Evolutionary conservation across 2,888 invertebrate species (phyloP), one percentile per base, ranked within the genome.

Genomic region (Epinotia ramella): DNA sequence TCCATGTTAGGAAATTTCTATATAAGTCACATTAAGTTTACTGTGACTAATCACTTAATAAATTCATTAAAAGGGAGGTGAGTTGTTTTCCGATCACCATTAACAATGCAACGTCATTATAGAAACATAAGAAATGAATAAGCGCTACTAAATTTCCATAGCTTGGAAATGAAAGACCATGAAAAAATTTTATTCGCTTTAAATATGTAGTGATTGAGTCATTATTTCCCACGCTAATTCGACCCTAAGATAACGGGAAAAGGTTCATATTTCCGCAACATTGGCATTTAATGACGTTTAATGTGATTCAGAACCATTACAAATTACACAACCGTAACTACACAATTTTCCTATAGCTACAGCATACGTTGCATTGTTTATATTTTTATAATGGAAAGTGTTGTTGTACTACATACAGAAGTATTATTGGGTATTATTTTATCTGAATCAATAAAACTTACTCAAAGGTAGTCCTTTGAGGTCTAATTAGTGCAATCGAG

Each of bases 61-160:
- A 12, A 40, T 49, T 9, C 18, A 59, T 49, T 46, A 63, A 74
- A 70, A 49, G 40, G 7, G 3, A 64, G 12, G 59, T 20, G 3
- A 46, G 69, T 70, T 16, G 57, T 65, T 70, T 70, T 65, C 64
- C 74, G 5, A 65, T 46, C 64, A 18, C 24, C 20, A 68, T 66
- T 67, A 73, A n/a, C 33, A 49, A 16, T 57, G 33, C 57, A 44
- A 40, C 28, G 20, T 28, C 20, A 59, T 73, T 7, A 73, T 74
- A 69, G 69, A 59, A 74, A 74, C 59, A 63, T 62, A 40, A 28
- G 28, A 60, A 66, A 24, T 67, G 59, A 60, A 67, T 67, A 49
- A 73, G 33, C 64, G 40, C 40, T 40, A 57, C 46, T 66, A 28
- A 1, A 60, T 20, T 59, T 60, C 66, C 60, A 49, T 60, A 20